Evolutionary conservation across 2,797 vertebrate species (phyloP).

Genomic region (Octomys mimax): DNA sequence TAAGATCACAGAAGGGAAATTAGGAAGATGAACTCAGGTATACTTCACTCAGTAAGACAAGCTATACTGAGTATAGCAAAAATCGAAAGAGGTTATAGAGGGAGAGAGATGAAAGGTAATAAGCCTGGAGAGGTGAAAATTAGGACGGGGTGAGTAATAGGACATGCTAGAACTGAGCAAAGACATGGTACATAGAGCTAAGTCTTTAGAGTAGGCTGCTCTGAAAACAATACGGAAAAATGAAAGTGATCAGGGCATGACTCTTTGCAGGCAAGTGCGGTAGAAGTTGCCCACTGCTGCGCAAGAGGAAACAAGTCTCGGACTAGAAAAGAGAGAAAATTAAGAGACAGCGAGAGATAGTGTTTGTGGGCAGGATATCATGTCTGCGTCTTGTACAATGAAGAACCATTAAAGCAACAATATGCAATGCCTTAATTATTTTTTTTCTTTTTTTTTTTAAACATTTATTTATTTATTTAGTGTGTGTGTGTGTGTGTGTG

Average conservation of each 20-base stretch:
- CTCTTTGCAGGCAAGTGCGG: background rate
- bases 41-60: background rate
- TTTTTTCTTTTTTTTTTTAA: too few relatives aligned
- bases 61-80: background rate
- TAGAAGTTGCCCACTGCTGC: background rate
- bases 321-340: background rate
- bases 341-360: background rate
- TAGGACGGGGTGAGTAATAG: background rate
- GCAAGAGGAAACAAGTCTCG: background rate
- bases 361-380: too few relatives aligned
- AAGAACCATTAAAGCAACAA: too few relatives aligned
- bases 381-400: too few relatives aligned
- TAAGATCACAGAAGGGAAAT: conserved; percentile 42
- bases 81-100: conserved; percentile 5
- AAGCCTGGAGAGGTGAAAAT: conserved; percentile 25
- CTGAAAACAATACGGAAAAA: background rate
- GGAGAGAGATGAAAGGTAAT: background rate
- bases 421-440: too few relatives aligned
- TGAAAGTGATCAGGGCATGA: background rate
- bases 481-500: too few relatives aligned
- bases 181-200: background rate
- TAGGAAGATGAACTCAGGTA: background rate
- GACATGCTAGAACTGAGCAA: background rate
- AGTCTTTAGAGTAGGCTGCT: background rate
- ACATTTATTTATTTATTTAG: too few relatives aligned